Conservation (phyloP, 2,797 vertebrate species). For the Petrocephalus sullivani region DNA sequence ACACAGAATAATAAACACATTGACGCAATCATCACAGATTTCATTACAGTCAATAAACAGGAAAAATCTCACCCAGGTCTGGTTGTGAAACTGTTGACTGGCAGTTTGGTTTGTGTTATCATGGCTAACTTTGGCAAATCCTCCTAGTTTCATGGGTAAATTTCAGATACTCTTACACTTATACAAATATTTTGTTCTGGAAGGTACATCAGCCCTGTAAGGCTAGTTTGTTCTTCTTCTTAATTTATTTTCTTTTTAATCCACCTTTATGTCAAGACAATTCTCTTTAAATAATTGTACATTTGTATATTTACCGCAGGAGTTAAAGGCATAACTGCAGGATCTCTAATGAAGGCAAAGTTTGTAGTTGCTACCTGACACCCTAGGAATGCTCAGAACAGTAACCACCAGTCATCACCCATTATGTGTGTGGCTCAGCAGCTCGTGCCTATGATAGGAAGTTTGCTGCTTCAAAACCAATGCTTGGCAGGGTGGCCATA, state of each 20-base stretch:
- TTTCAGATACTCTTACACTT: background rate
- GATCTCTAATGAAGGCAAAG: background rate
- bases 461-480: background rate
- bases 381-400: background rate
- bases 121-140: background rate
- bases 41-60: slow-evolving; percentile 5
- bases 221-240: background rate
- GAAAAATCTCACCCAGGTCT: background rate
- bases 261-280: background rate
- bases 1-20: slow-evolving; percentile 20
- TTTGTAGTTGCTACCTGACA: background rate
- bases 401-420: background rate
- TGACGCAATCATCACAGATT: background rate
- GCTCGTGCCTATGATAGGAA: background rate
- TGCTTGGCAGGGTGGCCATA: background rate
- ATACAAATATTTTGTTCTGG: background rate
- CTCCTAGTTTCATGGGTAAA: background rate
- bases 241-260: background rate
- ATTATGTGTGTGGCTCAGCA: background rate
- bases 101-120: slow-evolving; percentile 5
- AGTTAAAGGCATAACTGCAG: background rate
- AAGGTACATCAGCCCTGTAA: background rate
- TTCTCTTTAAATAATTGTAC: background rate
- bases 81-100: slow-evolving; percentile 6
- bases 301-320: background rate